phyloP scores from a whole-genome alignment of 2,113 vertebrate genomes.

The Pontoporia blainvillei region DNA sequence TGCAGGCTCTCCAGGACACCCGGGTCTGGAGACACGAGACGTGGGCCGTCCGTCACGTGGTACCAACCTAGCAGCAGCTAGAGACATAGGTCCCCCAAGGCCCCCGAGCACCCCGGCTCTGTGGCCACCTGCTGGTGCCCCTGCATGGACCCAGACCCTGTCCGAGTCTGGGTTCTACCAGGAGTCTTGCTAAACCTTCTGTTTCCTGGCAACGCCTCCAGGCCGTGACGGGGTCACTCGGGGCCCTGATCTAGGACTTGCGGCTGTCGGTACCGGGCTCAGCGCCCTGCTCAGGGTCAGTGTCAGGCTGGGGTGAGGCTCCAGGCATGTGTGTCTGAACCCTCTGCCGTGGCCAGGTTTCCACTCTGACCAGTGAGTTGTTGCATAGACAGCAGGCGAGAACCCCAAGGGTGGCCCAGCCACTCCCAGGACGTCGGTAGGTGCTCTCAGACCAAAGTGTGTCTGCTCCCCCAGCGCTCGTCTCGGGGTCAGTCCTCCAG shows the following conservation, averaged over 20 bases:
- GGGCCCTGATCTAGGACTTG: neutral
- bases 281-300: neutral
- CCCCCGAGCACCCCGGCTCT: rapidly evolving
- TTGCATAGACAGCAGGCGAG: neutral
- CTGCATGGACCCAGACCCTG: neutral
- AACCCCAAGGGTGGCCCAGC: neutral
- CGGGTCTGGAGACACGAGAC: neutral
- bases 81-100: neutral
- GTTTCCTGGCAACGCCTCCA: neutral
- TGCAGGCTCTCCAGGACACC: neutral
- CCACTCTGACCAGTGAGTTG: neutral
- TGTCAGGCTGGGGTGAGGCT: no score
- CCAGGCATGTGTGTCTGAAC: neutral
- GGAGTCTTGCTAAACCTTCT: neutral
- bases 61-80: rapidly evolving
- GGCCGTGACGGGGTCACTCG: neutral
- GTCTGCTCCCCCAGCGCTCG: neutral
- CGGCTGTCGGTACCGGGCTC: rapidly evolving
- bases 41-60: rapidly evolving
- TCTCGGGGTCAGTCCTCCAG: neutral
- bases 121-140: neutral
- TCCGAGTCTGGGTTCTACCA: neutral
- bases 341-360: neutral
- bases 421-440: neutral
- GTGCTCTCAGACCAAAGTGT: rapidly evolving